These are phyloP conservation scores for Spatulosminthurus flaviceps DNA, from an alignment of 2,888 invertebrate species.

Conservation along the genomic window DNA sequence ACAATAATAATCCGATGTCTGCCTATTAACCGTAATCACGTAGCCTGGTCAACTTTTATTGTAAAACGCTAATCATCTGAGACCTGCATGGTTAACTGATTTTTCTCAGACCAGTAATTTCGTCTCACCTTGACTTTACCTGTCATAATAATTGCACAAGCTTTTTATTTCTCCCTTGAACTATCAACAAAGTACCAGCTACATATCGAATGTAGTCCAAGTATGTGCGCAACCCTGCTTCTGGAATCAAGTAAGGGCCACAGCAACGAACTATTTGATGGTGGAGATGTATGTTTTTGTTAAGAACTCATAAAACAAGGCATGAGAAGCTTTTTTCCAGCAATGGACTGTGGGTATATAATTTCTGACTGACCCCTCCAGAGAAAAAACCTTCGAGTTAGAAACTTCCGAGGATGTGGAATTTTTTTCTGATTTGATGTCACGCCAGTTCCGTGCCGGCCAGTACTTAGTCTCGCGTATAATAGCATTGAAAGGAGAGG, in stretches of 20 bases:
- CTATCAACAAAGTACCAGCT: neutral
- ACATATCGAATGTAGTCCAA: neutral
- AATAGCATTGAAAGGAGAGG: neutral
- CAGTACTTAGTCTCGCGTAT: neutral
- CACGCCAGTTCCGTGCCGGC: conserved; percentile 26
- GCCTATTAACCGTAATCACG: too few relatives aligned
- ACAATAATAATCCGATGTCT: too few relatives aligned
- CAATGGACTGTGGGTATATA: neutral
- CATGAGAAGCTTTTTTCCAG: neutral
- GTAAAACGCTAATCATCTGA: too few relatives aligned
- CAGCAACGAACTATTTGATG: neutral
- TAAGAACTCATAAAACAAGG: neutral
- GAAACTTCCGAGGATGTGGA: conserved; percentile 24
- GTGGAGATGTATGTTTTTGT: conserved; percentile 8
- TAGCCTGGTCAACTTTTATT: too few relatives aligned
- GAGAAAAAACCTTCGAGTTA: conserved; percentile 18
- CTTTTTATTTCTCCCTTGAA: neutral
- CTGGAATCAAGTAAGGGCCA: neutral
- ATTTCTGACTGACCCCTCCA: conserved; percentile 18
- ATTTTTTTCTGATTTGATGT: conserved; percentile 6
- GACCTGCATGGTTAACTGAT: too few relatives aligned
- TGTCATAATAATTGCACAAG: conserved; percentile 8
- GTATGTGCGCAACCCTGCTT: too few relatives aligned
- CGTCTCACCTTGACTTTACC: conserved; percentile 3
- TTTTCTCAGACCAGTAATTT: neutral